phyloP scores from a whole-genome alignment of 2,888 invertebrate genomes.

The Odontomyia ornata region DNA sequence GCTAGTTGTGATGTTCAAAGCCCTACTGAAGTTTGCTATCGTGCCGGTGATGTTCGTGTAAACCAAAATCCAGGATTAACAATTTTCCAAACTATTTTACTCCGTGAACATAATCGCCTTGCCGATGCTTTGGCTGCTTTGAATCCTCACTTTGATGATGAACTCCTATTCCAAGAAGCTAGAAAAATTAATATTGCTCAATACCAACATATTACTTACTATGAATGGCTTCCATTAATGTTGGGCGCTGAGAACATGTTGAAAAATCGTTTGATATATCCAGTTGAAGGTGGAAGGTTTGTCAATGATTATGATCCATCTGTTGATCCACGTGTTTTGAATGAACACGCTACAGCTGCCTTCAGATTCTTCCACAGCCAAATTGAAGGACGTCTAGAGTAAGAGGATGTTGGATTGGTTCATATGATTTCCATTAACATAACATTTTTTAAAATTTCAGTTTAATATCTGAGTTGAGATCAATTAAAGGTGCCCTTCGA shows the following conservation, averaged over 20 bases:
- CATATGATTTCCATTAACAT: background rate
- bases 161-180: slow-evolving; percentile 66
- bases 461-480: slow-evolving; percentile 64
- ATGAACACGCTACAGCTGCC: slow-evolving; percentile 72
- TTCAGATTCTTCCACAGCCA: slow-evolving; percentile 73
- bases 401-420: slow-evolving; percentile 48
- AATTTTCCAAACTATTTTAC: slow-evolving; percentile 64
- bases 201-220: slow-evolving; percentile 67
- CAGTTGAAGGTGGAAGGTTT: slow-evolving; percentile 58
- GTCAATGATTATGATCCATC: slow-evolving; percentile 66
- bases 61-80: slow-evolving; percentile 66
- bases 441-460: slow-evolving; percentile 56
- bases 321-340: slow-evolving; percentile 69
- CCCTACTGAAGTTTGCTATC: slow-evolving; percentile 77
- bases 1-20: slow-evolving; percentile 74
- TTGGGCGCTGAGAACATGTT: slow-evolving; percentile 64
- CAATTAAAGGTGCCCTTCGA: slow-evolving; percentile 63
- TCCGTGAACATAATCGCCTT: slow-evolving; percentile 67
- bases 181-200: slow-evolving; percentile 66
- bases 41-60: slow-evolving; percentile 70
- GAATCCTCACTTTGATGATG: slow-evolving; percentile 68
- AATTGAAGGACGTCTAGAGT: slow-evolving; percentile 67
- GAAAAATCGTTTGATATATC: slow-evolving; percentile 62
- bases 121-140: slow-evolving; percentile 62
- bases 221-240: slow-evolving; percentile 67